phyloP scores from a whole-genome alignment of 2,888 invertebrate genomes.

The Aspidiotus destructor region DNA sequence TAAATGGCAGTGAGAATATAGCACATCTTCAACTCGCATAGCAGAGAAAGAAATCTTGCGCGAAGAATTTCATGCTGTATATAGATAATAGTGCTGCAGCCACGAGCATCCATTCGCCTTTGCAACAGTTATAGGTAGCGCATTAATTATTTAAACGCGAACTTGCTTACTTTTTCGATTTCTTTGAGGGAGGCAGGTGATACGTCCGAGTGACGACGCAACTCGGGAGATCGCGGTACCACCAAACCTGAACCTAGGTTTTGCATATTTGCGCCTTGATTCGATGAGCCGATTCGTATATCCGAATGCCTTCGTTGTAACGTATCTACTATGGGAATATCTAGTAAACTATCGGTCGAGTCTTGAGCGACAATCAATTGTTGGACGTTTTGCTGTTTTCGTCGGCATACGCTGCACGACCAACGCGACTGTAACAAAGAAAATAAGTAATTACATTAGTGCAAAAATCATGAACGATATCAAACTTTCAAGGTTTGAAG shows the following conservation, averaged over 20 bases:
- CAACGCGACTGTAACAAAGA: slow-evolving; percentile 54
- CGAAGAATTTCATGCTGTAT: too few species aligned
- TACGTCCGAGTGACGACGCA: slow-evolving; percentile 73
- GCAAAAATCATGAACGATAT: too few species aligned
- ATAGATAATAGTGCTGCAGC: too few species aligned
- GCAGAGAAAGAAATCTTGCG: too few species aligned
- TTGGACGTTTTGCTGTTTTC: slow-evolving; percentile 65
- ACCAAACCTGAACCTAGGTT: slow-evolving; percentile 54
- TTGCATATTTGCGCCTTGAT: slow-evolving; percentile 46
- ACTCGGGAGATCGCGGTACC: slow-evolving; percentile 74
- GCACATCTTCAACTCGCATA: too few species aligned
- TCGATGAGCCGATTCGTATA: slow-evolving; percentile 48
- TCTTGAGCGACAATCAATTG: slow-evolving; percentile 59
- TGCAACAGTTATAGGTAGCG: too few species aligned
- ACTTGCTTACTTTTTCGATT: slow-evolving; percentile 64
- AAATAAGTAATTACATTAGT: neutral
- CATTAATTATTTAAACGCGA: too few species aligned
- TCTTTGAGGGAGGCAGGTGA: slow-evolving; percentile 79
- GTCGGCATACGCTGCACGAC: slow-evolving; percentile 80
- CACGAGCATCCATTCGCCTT: too few species aligned
- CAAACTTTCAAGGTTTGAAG: too few species aligned
- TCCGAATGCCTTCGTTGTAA: slow-evolving; percentile 74
- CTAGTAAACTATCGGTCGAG: slow-evolving; percentile 72
- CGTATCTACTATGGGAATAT: slow-evolving; percentile 68
- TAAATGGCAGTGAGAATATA: too few species aligned